Conservation (phyloP, 2,888 invertebrate species). For the Agonopterix heracliana region DNA sequence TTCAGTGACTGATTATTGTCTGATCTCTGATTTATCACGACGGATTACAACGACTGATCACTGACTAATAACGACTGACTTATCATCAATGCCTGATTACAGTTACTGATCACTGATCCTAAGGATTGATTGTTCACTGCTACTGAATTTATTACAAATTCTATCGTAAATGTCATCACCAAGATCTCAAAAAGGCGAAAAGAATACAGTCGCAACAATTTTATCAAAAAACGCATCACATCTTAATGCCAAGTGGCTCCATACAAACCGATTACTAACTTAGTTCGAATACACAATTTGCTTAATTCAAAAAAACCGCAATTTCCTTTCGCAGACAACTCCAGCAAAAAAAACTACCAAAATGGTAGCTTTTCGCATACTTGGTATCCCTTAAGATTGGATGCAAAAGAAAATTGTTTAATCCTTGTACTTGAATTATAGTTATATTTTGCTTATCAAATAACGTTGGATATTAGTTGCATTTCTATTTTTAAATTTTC, state of each 20-base stretch:
- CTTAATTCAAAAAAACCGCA: constrained; percentile 48
- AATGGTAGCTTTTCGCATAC: constrained; percentile 18
- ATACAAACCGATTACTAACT: no score
- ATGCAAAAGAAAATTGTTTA: constrained; percentile 17
- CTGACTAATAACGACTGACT: no score
- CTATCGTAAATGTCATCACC: constrained; percentile 15
- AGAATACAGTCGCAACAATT: constrained; percentile 18
- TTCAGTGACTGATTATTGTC: no score
- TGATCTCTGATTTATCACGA: no score
- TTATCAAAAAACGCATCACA: constrained; percentile 7
- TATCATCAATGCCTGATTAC: no score
- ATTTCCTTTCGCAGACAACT: constrained; percentile 19
- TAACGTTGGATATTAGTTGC: constrained; percentile 59
- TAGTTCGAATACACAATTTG: constrained; percentile 56
- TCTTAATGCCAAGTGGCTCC: neutral
- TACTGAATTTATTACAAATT: no score
- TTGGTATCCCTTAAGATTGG: constrained; percentile 24
- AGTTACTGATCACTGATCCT: no score
- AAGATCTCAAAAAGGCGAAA: constrained; percentile 14
- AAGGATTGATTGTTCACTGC: no score
- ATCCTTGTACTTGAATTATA: constrained; percentile 51
- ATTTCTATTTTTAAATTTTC: constrained; percentile 22
- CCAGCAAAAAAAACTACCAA: constrained; percentile 24
- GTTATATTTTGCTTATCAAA: constrained; percentile 54
- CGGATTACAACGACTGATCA: no score